Conservation (phyloP, 2,113 vertebrate species). For the Acanthochromis polyacanthus region DNA sequence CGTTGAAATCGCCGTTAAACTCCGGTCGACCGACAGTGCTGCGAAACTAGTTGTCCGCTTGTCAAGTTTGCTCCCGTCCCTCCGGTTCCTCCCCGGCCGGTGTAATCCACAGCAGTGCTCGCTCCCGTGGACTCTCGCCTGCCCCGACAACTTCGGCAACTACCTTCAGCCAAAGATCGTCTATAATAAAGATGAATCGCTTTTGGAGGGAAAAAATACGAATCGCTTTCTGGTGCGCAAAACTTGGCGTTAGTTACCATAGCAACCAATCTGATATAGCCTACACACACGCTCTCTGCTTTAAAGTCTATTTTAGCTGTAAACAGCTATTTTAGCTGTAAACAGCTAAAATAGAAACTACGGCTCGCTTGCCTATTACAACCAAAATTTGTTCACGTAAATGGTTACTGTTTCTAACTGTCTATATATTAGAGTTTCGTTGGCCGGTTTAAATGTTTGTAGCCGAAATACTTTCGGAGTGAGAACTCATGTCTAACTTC, state of each 20-base stretch:
- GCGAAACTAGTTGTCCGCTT: neutral
- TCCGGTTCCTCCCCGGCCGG: conserved; percentile 43
- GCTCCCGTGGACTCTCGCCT: conserved; percentile 44
- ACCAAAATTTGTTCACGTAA: neutral
- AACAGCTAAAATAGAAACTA: neutral
- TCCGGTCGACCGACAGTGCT: neutral
- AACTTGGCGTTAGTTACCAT: conserved; percentile 14
- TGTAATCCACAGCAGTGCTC: conserved; percentile 40
- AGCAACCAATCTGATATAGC: neutral
- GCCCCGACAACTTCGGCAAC: conserved; percentile 57
- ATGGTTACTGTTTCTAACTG: neutral
- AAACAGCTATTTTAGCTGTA: too few relatives aligned
- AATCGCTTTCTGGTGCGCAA: neutral
- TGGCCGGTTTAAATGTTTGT: neutral
- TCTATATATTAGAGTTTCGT: neutral
- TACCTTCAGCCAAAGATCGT: conserved; percentile 60
- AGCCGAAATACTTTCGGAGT: conserved; percentile 8
- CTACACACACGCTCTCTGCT: neutral
- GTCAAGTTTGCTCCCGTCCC: conserved; percentile 11
- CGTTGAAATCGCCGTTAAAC: neutral
- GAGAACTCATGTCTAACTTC: conserved; percentile 19
- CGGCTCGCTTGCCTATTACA: too few relatives aligned
- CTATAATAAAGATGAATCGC: neutral
- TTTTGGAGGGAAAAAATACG: neutral
- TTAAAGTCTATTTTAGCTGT: neutral